These are phyloP conservation scores for Rhyzopertha dominica DNA, from an alignment of 1,140 invertebrate species.

Conservation along the genomic window DNA sequence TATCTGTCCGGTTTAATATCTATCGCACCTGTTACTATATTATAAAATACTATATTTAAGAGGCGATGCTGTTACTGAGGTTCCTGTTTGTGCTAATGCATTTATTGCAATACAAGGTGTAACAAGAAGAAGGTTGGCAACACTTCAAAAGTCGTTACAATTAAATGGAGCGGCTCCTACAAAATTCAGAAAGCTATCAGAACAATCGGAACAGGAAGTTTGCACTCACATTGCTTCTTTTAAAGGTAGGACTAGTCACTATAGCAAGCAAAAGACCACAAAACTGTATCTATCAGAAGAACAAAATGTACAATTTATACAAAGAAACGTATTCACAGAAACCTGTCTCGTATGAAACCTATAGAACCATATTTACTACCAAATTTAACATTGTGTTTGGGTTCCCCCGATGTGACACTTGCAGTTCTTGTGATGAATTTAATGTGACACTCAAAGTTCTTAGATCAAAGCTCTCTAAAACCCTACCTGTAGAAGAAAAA, in stretches of 20 bases:
- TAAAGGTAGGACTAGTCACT: slow-evolving; percentile 16
- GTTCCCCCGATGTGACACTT: slow-evolving; percentile 9
- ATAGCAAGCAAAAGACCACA: slow-evolving; percentile 11
- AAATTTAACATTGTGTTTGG: slow-evolving; percentile 20
- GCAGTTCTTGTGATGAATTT: slow-evolving; percentile 16
- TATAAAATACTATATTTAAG: no score
- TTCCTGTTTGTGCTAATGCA: no score
- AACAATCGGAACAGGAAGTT: slow-evolving; percentile 4
- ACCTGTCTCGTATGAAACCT: slow-evolving; percentile 15
- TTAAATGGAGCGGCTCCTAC: slow-evolving; percentile 3
- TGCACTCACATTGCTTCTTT: slow-evolving; percentile 10
- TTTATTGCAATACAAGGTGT: slow-evolving; percentile 6
- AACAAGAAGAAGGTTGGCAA: slow-evolving; percentile 4
- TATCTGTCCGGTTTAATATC: slow-evolving; percentile 10
- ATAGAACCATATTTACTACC: slow-evolving; percentile 1
- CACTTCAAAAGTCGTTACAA: slow-evolving; percentile 2
- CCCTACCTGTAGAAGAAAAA: slow-evolving; percentile 4
- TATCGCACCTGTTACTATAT: background rate
- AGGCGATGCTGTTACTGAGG: no score
- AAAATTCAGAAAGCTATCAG: slow-evolving; percentile 1
- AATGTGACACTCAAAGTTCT: slow-evolving; percentile 3
- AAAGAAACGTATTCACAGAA: slow-evolving; percentile 9
- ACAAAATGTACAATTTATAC: slow-evolving; percentile 14
- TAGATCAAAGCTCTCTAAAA: background rate
- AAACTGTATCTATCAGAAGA: slow-evolving; percentile 18